phyloP scores from a whole-genome alignment of 2,888 invertebrate species.

The Tipula unca region DNA sequence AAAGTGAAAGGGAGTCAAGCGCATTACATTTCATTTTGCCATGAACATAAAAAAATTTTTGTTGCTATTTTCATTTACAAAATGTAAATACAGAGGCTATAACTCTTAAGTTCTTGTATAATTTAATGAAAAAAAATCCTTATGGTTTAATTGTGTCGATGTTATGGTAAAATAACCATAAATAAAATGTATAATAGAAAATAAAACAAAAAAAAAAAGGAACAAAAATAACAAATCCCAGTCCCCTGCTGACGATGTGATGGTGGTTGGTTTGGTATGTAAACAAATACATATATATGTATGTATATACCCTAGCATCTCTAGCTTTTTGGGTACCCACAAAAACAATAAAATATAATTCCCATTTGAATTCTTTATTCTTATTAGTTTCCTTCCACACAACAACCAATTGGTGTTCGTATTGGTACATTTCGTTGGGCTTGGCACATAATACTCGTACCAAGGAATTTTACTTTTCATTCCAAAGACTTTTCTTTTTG shows the following conservation, averaged over 20 bases:
- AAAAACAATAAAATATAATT: background rate
- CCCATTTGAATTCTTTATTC: background rate
- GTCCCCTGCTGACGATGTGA: background rate
- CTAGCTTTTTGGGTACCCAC: background rate
- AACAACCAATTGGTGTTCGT: background rate
- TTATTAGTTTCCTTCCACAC: background rate
- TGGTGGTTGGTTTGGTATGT: background rate
- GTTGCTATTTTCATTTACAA: background rate
- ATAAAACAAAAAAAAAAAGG: too few relatives aligned
- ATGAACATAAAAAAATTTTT: background rate
- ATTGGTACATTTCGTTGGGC: background rate
- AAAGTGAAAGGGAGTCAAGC: too few relatives aligned
- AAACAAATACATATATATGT: background rate
- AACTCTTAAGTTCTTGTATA: background rate
- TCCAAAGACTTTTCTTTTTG: background rate
- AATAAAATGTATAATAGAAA: background rate
- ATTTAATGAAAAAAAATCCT: background rate
- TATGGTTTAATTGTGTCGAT: slow-evolving; percentile 14
- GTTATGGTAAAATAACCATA: background rate
- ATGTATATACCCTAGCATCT: background rate
- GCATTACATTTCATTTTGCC: too few relatives aligned
- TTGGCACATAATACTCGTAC: background rate
- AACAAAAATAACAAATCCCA: background rate
- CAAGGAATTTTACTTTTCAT: background rate
- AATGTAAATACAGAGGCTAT: background rate